Conservation (phyloP, 2,113 vertebrate genomes). For the Empidonax alnorum region DNA sequence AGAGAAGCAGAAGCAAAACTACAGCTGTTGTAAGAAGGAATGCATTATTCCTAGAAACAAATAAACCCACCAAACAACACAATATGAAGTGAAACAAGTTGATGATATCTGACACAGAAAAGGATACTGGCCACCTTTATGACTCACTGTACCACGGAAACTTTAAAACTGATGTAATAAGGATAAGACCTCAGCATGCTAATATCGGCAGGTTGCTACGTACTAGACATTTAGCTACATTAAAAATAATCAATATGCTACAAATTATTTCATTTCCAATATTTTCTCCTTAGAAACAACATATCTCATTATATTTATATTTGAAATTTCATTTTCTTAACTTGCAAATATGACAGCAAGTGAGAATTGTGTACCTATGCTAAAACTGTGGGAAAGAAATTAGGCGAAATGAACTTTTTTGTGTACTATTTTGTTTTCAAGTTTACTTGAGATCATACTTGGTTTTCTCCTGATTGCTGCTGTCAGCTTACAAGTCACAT, state of each 20-base stretch:
- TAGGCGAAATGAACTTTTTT: rapidly evolving
- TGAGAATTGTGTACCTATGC: neutral
- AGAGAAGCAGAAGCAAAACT: neutral
- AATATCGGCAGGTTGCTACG: neutral
- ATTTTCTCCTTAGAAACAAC: neutral
- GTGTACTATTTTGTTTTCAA: neutral
- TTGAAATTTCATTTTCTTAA: neutral
- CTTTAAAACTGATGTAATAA: neutral
- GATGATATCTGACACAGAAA: neutral
- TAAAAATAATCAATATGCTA: neutral
- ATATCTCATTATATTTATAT: neutral
- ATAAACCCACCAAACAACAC: neutral
- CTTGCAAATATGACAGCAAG: neutral
- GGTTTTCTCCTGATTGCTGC: neutral
- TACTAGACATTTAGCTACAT: neutral
- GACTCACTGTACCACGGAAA: neutral
- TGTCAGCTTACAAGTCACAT: neutral
- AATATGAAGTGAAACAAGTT: neutral
- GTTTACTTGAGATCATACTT: neutral
- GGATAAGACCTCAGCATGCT: neutral
- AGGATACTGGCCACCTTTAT: neutral
- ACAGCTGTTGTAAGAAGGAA: neutral
- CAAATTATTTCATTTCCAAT: neutral
- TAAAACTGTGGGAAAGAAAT: neutral
- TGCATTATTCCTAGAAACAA: neutral